Base-by-base conservation (phyloP, 92 coral and sea anemone species). In the Siderastrea radians region DNA sequence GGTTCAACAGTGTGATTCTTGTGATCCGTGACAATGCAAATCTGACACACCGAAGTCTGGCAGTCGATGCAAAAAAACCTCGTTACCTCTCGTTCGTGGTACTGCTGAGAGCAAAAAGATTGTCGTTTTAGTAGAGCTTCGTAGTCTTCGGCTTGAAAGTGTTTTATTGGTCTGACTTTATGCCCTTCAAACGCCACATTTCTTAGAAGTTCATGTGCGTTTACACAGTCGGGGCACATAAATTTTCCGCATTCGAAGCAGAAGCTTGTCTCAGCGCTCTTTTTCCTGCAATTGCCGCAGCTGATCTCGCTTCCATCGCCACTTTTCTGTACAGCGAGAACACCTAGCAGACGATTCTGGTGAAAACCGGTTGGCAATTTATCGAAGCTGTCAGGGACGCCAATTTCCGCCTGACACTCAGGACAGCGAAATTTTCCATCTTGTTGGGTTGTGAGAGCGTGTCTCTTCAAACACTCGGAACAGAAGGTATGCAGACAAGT, bases 401-500 rank as follows among this genome's bases (percentile, higher is more conserved):
- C 43, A 38, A 80, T 6, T 51, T 26, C 26, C 52, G 73, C 74
- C 50, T 66, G 53, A 58, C 84, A 80, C 62, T 80, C 84, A 0
- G 84, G 75, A 43, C 84, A 80, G 2, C 51, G 74, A 52, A 50
- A 80, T 12, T 3, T 6, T 67, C 84, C 84, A 26, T 80, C 63
- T 49, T 4, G 50, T 66, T 67, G 84, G 26, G 50, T 80, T 55
- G 5, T 53, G 51, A 65, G 46, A 49, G 84, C 84, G 62, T 80
- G 74, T 80, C 6, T 66, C 84, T 49, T 54, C 68, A 89, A 58
- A 72, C 88, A 89, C 43, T 83, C 77, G 14, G 8, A 57, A 62
- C 92, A 89, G 60, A 60, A 89, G 11, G 80, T 84, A 58, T 89
- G 92, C 46, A 83, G 87, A 62, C 92, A 89, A 65, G 71, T 16